Evolutionary conservation across 2,888 invertebrate species (phyloP).

Genomic region (Nomada lathburiana): DNA sequence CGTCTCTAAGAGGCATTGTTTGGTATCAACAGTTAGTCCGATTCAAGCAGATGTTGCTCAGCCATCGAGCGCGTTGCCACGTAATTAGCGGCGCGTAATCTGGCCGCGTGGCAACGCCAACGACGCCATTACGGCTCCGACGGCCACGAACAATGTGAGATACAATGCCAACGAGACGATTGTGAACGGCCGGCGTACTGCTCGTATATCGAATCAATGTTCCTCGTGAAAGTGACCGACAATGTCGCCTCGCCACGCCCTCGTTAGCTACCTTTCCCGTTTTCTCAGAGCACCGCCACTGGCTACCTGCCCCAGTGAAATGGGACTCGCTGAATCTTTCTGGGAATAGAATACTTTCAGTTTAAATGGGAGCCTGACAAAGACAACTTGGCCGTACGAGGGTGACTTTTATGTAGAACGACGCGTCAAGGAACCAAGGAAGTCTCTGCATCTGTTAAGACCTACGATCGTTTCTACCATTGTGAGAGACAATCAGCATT

Average conservation of each 20-base stretch:
- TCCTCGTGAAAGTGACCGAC: conserved; percentile 40
- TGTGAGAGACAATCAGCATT: too few species aligned
- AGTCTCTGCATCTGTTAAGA: too few species aligned
- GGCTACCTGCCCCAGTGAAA: conserved; percentile 59
- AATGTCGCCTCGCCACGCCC: conserved; percentile 43
- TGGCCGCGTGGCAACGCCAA: conserved; percentile 72
- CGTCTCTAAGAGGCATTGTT: conserved; percentile 55
- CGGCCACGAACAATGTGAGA: conserved; percentile 48
- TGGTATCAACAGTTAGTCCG: conserved; percentile 72
- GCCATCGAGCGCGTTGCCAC: conserved; percentile 79
- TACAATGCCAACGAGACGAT: conserved; percentile 48
- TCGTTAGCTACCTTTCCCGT: conserved; percentile 1
- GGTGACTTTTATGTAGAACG: neutral
- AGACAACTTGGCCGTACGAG: neutral
- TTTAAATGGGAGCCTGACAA: conserved; percentile 31
- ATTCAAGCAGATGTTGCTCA: conserved; percentile 78
- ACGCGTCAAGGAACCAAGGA: too few species aligned
- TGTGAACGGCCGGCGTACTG: conserved; percentile 28
- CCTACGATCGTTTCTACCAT: too few species aligned
- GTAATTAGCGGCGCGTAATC: conserved; percentile 81
- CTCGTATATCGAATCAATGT: conserved; percentile 46
- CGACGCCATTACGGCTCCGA: conserved; percentile 61
- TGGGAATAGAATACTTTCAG: conserved; percentile 63
- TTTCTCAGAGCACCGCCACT: conserved; percentile 32
- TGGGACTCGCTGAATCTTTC: conserved; percentile 73